Percentiles rank a stretch among this genome's conserved stretches.
Conservation (phyloP, 2,113 vertebrate species). For the Spermophilus dauricus region DNA sequence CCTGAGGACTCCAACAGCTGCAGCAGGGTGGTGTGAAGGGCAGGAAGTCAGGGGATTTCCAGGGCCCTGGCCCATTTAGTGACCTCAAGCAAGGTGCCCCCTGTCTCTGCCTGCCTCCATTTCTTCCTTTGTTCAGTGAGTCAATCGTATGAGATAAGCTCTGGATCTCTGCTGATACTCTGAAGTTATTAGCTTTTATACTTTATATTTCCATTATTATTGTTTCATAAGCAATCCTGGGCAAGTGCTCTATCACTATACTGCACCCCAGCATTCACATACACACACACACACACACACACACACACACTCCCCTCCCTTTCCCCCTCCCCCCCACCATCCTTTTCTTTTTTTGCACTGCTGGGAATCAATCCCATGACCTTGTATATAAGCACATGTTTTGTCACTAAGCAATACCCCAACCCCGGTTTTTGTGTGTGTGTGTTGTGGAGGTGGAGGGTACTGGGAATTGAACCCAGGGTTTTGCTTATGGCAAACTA, state of each 20-base stretch:
- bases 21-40: neutral
- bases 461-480: neutral
- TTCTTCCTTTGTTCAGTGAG: constrained; percentile 57
- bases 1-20: constrained; percentile 11
- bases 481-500: neutral
- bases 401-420: no score
- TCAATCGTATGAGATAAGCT: constrained; percentile 53
- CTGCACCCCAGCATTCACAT: neutral
- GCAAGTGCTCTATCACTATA: neutral
- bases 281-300: no score
- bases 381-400: neutral
- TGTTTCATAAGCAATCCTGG: neutral
- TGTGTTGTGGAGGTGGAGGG: no score
- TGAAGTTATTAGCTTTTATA: neutral
- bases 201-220: constrained; percentile 24
- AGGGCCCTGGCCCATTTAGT: neutral
- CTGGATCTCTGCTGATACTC: neutral
- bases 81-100: constrained; percentile 10
- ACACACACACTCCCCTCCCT: no score
- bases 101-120: neutral
- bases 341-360: neutral
- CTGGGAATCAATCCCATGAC: neutral
- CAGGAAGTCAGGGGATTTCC: constrained; percentile 62
- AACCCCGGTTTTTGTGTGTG: no score
- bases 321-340: no score